phyloP scores from a whole-genome alignment of 2,888 invertebrate genomes.

The Hemithea aestivaria region DNA sequence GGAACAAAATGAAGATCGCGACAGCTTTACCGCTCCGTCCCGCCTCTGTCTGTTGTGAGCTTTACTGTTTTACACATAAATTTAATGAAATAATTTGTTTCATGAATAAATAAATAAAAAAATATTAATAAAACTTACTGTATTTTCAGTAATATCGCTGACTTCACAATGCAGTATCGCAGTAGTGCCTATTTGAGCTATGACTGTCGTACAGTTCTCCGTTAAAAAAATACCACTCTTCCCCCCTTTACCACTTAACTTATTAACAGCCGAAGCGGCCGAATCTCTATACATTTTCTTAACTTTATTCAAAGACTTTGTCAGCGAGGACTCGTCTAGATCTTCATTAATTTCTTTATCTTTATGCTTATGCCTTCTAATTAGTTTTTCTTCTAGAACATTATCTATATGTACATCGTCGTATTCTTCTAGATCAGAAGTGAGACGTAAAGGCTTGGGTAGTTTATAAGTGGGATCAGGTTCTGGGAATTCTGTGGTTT shows the following conservation, averaged over 20 bases:
- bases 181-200: conserved; percentile 82
- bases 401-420: conserved; percentile 64
- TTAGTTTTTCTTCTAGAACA: conserved; percentile 49
- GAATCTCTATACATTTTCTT: conserved; percentile 77
- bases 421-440: conserved; percentile 51
- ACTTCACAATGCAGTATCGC: conserved; percentile 82
- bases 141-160: conserved; percentile 81
- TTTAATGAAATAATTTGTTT: too few species aligned
- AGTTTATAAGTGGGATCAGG: conserved; percentile 49
- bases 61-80: too few species aligned
- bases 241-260: conserved; percentile 58
- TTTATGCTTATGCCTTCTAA: conserved; percentile 52
- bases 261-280: conserved; percentile 60
- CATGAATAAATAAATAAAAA: too few species aligned
- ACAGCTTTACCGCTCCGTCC: too few species aligned
- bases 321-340: conserved; percentile 52
- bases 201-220: conserved; percentile 81
- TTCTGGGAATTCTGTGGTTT: conserved; percentile 47
- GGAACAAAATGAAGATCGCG: too few species aligned
- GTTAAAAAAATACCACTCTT: conserved; percentile 77
- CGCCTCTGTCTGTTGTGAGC: too few species aligned
- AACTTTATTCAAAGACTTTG: conserved; percentile 62
- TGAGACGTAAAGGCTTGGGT: conserved; percentile 63
- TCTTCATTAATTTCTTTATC: conserved; percentile 57
- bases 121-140: too few species aligned